Evolutionary conservation across 2,888 invertebrate species (phyloP).

Genomic region (Aromia moschata): DNA sequence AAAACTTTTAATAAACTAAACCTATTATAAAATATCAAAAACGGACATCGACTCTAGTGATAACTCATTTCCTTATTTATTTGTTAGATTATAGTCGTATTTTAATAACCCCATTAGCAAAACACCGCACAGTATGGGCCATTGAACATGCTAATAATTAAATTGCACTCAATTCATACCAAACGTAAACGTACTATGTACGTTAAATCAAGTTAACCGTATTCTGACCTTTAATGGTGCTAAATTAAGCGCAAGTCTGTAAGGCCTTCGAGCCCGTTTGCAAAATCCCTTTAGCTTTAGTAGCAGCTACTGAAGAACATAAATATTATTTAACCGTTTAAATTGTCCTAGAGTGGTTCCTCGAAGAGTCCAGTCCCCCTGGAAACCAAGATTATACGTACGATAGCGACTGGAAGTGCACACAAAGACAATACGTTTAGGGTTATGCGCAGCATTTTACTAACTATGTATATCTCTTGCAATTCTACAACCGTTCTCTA

Average conservation of each 20-base stretch:
- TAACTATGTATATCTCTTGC: too few relatives aligned
- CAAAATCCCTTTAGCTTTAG: slow-evolving; percentile 12
- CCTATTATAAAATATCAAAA: too few relatives aligned
- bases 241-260: slow-evolving; percentile 12
- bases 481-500: too few relatives aligned
- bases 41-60: neutral
- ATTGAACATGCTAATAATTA: too few relatives aligned
- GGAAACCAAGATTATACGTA: neutral
- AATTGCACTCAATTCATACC: neutral
- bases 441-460: too few relatives aligned
- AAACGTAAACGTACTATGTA: neutral
- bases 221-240: slow-evolving; percentile 3
- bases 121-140: neutral
- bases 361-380: neutral
- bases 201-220: neutral
- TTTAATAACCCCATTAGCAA: neutral
- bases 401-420: neutral
- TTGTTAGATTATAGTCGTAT: too few relatives aligned
- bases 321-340: slow-evolving; percentile 16
- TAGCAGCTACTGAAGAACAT: slow-evolving; percentile 8
- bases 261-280: slow-evolving; percentile 5
- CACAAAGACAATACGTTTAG: neutral
- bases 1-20: too few relatives aligned
- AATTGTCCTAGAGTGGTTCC: slow-evolving; percentile 7
- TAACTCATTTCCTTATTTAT: neutral